Evolutionary conservation across 2,797 vertebrate genomes (phyloP).

Genomic region (Prionace glauca): DNA sequence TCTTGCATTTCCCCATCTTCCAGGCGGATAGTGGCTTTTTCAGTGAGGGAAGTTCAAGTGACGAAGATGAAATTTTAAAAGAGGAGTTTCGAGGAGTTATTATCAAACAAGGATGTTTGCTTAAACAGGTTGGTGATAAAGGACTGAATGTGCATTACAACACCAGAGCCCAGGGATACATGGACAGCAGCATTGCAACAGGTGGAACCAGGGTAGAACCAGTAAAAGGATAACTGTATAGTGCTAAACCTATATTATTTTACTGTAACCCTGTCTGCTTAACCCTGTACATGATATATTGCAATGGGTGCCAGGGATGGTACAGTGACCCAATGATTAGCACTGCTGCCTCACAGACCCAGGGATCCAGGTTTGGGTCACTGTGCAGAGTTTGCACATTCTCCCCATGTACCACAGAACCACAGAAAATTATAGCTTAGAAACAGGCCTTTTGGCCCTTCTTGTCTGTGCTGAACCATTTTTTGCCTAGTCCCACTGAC

Average conservation of each 20-base stretch:
- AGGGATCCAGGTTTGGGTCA: no score
- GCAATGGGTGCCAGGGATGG: no score
- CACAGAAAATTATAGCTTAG: no score
- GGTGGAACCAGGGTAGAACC: neutral
- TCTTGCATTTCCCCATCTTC: conserved; percentile 8
- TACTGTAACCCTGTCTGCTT: neutral
- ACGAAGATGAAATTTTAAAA: conserved; percentile 79
- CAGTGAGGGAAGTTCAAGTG: conserved; percentile 92
- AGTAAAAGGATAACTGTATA: no score
- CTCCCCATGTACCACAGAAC: no score
- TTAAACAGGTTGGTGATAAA: conserved; percentile 77
- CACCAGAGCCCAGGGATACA: neutral
- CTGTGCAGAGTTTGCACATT: no score
- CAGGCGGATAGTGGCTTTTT: conserved; percentile 95
- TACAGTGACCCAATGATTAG: no score
- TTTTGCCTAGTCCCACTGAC: no score
- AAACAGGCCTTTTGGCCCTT: no score
- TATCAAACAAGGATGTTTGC: conserved; percentile 87
- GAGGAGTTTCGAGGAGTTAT: conserved; percentile 89
- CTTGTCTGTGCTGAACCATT: no score
- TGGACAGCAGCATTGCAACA: neutral
- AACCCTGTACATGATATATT: neutral
- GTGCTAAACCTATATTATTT: neutral
- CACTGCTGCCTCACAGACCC: no score
- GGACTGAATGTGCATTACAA: neutral